phyloP scores from a whole-genome alignment of 2,797 vertebrate species.

The Erethizon dorsatum region DNA sequence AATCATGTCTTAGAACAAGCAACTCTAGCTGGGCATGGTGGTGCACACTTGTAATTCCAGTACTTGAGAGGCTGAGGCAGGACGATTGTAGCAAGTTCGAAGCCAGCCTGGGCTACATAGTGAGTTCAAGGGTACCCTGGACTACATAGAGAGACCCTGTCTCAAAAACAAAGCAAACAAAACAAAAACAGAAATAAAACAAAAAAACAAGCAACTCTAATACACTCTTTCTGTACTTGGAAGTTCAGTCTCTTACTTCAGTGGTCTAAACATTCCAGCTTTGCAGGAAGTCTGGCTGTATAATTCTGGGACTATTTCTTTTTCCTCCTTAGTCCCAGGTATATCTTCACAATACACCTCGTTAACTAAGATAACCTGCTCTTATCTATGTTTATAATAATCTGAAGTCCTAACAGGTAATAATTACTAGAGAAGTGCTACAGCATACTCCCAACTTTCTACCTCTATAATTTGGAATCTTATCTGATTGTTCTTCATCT shows the following conservation, averaged over 20 bases:
- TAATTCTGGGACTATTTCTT: neutral
- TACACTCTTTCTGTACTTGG: neutral
- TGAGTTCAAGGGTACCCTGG: too few species aligned
- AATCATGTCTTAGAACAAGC: conserved; percentile 2
- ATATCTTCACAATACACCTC: neutral
- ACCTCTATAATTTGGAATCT: neutral
- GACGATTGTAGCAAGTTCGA: too few species aligned
- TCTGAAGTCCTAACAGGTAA: neutral
- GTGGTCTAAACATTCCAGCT: neutral
- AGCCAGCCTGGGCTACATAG: too few species aligned
- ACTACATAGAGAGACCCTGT: too few species aligned
- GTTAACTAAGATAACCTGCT: neutral
- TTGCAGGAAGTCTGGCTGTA: neutral
- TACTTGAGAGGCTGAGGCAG: too few species aligned
- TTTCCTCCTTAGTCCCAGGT: neutral
- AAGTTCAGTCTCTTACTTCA: neutral
- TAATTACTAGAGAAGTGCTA: neutral
- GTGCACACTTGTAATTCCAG: too few species aligned
- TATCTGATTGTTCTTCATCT: neutral
- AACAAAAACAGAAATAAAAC: too few species aligned
- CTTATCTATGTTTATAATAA: neutral
- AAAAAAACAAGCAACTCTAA: neutral
- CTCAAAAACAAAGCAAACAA: too few species aligned
- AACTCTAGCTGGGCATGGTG: neutral
- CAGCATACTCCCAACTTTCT: neutral